Conservation (phyloP, 2,888 invertebrate species). For the Clistopyga incitator region DNA sequence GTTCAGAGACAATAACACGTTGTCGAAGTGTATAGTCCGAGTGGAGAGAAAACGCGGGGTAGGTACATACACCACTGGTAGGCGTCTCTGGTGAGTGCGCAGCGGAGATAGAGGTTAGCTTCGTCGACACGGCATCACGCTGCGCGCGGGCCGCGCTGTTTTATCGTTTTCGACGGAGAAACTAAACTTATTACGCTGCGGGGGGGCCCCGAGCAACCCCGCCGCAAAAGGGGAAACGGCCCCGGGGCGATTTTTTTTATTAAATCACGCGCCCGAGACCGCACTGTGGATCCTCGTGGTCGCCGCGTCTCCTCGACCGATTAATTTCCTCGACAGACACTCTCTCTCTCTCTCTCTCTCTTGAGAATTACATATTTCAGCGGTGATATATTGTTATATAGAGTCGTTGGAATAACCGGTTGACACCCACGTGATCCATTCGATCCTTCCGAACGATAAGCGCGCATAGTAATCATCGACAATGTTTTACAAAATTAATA, state of each 20-base stretch:
- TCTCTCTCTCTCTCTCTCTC: not conserved
- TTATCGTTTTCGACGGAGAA: constrained; percentile 82
- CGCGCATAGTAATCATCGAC: too few species aligned
- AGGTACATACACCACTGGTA: not conserved
- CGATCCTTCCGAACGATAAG: not conserved
- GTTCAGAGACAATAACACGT: constrained; percentile 17
- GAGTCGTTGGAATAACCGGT: constrained; percentile 30
- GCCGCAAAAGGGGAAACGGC: constrained; percentile 59
- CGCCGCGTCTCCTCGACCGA: constrained; percentile 73
- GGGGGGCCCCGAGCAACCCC: constrained; percentile 73
- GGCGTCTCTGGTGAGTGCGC: constrained; percentile 22
- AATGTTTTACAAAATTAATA: too few species aligned
- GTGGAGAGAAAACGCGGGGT: not conserved
- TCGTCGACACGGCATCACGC: constrained; percentile 70
- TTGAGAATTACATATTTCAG: constrained; percentile 26
- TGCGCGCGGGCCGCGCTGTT: constrained; percentile 74
- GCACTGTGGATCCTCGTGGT: constrained; percentile 56
- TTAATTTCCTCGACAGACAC: constrained; percentile 78
- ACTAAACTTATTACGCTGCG: constrained; percentile 83
- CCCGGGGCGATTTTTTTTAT: constrained; percentile 79
- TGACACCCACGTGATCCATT: not conserved
- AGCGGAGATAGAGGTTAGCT: constrained; percentile 48
- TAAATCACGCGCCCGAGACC: constrained; percentile 80
- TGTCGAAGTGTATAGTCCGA: constrained; percentile 1
- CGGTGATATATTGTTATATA: constrained; percentile 21